These are phyloP conservation scores for Heptranchias perlo DNA, from an alignment of 2,113 vertebrate genomes.

Conservation along the genomic window DNA sequence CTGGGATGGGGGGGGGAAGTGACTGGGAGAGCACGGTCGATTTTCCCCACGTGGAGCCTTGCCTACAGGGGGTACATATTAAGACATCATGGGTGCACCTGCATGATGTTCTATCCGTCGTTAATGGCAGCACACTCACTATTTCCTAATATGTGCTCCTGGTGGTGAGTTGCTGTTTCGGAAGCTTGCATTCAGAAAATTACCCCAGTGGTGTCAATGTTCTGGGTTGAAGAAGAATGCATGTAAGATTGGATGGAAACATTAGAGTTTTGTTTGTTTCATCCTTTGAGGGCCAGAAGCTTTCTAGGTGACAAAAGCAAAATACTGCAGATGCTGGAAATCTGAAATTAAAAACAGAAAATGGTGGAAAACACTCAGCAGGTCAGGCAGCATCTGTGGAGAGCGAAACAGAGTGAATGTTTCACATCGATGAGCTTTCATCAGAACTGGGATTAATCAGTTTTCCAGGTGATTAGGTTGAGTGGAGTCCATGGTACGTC, in stretches of 20 bases:
- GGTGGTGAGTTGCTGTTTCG: background rate
- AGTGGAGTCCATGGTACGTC: too few relatives aligned
- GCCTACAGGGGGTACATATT: background rate
- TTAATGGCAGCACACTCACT: too few relatives aligned
- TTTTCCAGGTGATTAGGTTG: background rate
- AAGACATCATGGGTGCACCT: background rate
- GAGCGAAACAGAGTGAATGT: too few relatives aligned
- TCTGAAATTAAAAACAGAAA: too few relatives aligned
- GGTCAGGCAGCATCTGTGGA: too few relatives aligned
- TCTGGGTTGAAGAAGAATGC: too few relatives aligned
- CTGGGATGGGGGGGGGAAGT: background rate
- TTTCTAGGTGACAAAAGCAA: too few relatives aligned
- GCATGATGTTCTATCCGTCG: background rate
- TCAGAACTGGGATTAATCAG: too few relatives aligned
- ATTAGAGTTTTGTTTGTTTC: background rate
- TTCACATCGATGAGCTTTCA: too few relatives aligned
- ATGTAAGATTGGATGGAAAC: background rate
- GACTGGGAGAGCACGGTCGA: background rate
- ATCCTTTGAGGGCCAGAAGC: background rate
- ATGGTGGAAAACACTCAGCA: too few relatives aligned
- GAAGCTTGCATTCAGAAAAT: background rate
- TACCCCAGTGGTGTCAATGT: background rate
- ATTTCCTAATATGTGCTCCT: background rate
- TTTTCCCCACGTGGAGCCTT: background rate
- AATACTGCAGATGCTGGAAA: too few relatives aligned